Base-by-base conservation (phyloP, 2,113 vertebrate genomes). In the Entomyzon cyanotis region DNA sequence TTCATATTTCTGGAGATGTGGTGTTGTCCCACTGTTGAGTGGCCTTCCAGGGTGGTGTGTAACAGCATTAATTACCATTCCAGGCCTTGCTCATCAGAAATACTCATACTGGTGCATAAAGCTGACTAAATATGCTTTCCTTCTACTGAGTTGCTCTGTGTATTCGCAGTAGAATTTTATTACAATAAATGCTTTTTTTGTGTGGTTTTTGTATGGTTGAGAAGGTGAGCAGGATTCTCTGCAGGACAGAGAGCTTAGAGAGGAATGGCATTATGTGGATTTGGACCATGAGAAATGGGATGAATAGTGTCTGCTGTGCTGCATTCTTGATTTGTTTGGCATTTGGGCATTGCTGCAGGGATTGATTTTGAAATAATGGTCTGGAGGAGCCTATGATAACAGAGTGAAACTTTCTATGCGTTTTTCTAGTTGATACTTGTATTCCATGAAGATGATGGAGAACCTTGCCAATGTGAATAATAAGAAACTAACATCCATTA, bases 401-500 rank as follows among this genome's bases (percentile, higher is more conserved):
- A 74, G 65, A 81, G 24, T 42, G 55, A 84, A 87, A 79, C 75
- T 93, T 87, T 60, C 70, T 55, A 30, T 76, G 33, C 86, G 15
- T 70, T 84, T 94, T 87, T 88, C 56, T 78, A 31, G 46, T 89
- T 90, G 69, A 68, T 86, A 62, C 68, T 73, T 90, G 39, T 7
- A 12, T 94, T 81, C 68, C 3, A 2, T 86, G 81, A 93, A 77
- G 79, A 74, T 96, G 94, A 94, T 95, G 70, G 84, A 97, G 70
- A 84, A 62, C 63, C 60, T 71, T 95, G 74, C 63, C 69, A 87
- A 91, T 84, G 44, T 94, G 94, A 97, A 95, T 96, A 96, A 85
- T 95, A 96, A 92, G 91, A 83, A 95, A 92, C 60, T 96, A 89
- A 85, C 70, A 65, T 96, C 77, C 85, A 67, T 96, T 97, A 91